Base-by-base conservation (phyloP, 2,797 vertebrate genomes). In the Neosalanx taihuensis region DNA sequence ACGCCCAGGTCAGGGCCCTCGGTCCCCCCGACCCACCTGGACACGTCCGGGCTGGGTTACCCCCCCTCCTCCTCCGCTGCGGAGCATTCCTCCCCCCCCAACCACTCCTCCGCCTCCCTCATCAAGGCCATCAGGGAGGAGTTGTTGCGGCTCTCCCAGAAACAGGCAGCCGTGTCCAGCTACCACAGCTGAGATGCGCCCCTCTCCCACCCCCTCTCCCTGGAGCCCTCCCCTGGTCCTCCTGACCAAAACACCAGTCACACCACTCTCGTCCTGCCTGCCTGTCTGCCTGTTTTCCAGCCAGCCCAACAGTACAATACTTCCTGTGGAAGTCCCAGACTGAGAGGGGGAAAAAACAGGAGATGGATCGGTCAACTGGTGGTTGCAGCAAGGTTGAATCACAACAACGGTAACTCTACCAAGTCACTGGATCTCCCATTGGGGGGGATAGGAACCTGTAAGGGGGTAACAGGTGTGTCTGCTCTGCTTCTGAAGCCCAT, bases 41-140 rank as follows among this genome's bases (percentile, higher is more conserved):
- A 94, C 77, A 79, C 90, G 35, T 71, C 94, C 0, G 91, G 92
- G 65, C 84, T 92, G 84, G 92, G 93, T 75, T 98, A 96, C 81
- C 72, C 89, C 67, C 88, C 89, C 67, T 81, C 88, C 0, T 88
- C 93, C 79, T 93, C 93, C 64, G 94, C 91, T 81, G 93, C 93
- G 18, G 51, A 79, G 0, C 83, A 96, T 72, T 92, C 93, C 33
- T 91, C 95, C 69, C 95, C 95, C 67, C 95, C 96, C 0, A 87
- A 93, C 71, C 97, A 98, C 86, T 97, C 98, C 0, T 99, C 97
- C 0, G 95, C 97, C 73, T 99, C 97, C 37, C 95, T 99, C 86
- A 99, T 99, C 91, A 98, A 98, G 93, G 97, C 97, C 80, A 99
- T 99, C 86, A 91, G 97, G 62, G 97, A 99, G 91, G 97, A 99